Conservation (phyloP, 2,797 vertebrate species). For the Sphenodon punctatus region DNA sequence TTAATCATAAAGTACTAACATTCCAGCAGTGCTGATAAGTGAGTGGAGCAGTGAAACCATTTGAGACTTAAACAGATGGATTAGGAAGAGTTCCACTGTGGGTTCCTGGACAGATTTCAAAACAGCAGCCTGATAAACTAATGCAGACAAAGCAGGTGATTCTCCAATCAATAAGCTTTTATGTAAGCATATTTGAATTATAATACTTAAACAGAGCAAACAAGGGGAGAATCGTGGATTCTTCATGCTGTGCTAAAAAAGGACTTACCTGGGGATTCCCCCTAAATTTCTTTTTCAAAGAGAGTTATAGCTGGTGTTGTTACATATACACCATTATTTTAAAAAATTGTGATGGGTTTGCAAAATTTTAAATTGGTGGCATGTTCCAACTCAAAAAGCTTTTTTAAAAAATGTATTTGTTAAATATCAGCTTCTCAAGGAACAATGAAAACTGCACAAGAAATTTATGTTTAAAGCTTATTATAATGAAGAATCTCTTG, state of each 20-base stretch:
- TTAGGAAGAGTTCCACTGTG: conserved; percentile 72
- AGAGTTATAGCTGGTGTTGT: conserved; percentile 24
- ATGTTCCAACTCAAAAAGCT: conserved; percentile 2
- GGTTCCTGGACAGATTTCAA: conserved; percentile 73
- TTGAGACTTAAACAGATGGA: conserved; percentile 74
- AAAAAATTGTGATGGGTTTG: not conserved
- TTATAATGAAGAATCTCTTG: not conserved
- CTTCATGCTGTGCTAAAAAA: conserved; percentile 49
- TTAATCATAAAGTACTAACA: conserved; percentile 74
- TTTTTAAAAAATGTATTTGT: not conserved
- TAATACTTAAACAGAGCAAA: conserved; percentile 65
- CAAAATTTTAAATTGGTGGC: conserved; percentile 13
- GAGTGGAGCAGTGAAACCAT: conserved; percentile 69
- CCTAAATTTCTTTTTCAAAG: not conserved
- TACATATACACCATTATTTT: conserved; percentile 35
- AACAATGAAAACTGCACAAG: not conserved
- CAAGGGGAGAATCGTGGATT: conserved; percentile 57
- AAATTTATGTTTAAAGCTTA: not conserved
- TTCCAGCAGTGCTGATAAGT: conserved; percentile 69
- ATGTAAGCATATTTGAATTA: conserved; percentile 68
- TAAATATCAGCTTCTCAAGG: not conserved
- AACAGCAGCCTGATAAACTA: conserved; percentile 74
- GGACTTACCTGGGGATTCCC: conserved; percentile 8
- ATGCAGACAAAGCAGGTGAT: conserved; percentile 72
- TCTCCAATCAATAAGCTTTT: conserved; percentile 71